Evolutionary conservation across 2,113 vertebrate species (phyloP).

Genomic region (Lophochroa leadbeateri): DNA sequence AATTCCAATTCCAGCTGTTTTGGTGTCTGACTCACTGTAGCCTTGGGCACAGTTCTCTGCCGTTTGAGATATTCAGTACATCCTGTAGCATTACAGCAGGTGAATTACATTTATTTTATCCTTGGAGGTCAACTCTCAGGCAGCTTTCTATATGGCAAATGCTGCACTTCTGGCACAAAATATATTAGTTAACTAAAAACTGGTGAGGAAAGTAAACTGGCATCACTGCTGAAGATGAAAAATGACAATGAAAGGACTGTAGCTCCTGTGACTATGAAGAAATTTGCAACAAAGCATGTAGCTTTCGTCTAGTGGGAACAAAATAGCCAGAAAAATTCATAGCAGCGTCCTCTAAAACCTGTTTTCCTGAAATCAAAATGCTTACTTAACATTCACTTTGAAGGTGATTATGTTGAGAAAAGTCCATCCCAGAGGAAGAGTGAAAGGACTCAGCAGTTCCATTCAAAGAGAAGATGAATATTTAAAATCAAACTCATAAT

Average conservation of each 20-base stretch:
- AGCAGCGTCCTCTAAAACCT: not conserved
- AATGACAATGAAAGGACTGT: not conserved
- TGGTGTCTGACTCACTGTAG: conserved; percentile 16
- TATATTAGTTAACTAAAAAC: not conserved
- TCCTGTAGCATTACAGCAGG: conserved; percentile 21
- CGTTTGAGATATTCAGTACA: conserved; percentile 19
- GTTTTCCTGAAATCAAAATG: not conserved
- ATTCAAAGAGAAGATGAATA: conserved; percentile 32
- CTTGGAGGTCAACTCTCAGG: not conserved
- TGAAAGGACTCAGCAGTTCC: not conserved
- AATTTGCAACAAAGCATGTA: not conserved
- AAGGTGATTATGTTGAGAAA: conserved; percentile 11
- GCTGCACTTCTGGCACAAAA: not conserved
- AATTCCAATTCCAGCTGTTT: conserved; percentile 9
- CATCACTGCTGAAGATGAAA: not conserved
- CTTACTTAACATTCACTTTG: conserved; percentile 24
- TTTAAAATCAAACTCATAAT: conserved; percentile 25
- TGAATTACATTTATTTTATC: conserved; percentile 41
- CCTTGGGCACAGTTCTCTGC: conserved; percentile 35
- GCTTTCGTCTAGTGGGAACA: not conserved
- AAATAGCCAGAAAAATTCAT: not conserved
- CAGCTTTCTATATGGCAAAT: not conserved
- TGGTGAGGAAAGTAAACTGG: not conserved
- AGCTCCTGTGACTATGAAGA: not conserved
- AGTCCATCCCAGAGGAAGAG: conserved; percentile 35